A percentile compares a stretch with the other conserved stretches of the same genome.
phyloP scores from a whole-genome alignment of 2,888 invertebrate species.

The Psococerastis gibbosa region DNA sequence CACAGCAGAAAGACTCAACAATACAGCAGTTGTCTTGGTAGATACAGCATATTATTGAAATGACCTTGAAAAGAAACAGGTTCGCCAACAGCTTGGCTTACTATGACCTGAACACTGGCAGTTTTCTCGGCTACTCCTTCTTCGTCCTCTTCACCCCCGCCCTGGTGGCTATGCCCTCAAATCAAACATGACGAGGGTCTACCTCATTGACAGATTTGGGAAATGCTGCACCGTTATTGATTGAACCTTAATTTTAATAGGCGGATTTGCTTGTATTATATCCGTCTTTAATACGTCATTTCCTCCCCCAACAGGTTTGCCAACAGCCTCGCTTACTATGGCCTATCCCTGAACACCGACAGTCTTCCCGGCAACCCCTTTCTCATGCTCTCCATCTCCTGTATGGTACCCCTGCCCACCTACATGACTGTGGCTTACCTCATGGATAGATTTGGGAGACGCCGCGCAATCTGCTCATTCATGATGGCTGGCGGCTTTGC shows the following conservation, averaged over 20 bases:
- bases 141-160: too few relatives aligned
- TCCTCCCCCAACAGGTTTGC: slow-evolving; percentile 18
- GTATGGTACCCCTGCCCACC: slow-evolving; percentile 22
- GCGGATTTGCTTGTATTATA: too few relatives aligned
- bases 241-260: too few relatives aligned
- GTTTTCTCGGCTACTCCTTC: too few relatives aligned
- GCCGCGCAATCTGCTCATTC: slow-evolving; percentile 20
- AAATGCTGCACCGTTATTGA: neutral
- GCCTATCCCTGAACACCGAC: slow-evolving; percentile 23
- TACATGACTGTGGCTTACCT: slow-evolving; percentile 20
- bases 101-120: too few relatives aligned
- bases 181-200: too few relatives aligned
- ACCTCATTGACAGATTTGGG: slow-evolving; percentile 20
- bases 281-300: neutral
- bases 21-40: too few relatives aligned
- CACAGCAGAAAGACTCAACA: too few relatives aligned
- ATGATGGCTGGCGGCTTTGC: slow-evolving; percentile 22
- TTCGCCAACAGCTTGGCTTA: too few relatives aligned
- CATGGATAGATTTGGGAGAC: slow-evolving; percentile 21
- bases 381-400: slow-evolving; percentile 21
- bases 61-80: too few relatives aligned
- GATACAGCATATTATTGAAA: too few relatives aligned
- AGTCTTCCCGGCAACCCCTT: slow-evolving; percentile 22
- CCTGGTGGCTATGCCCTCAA: too few relatives aligned
- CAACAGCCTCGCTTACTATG: slow-evolving; percentile 23